Conservation (phyloP, 2,888 invertebrate species). For the Callimorpha dominula region DNA sequence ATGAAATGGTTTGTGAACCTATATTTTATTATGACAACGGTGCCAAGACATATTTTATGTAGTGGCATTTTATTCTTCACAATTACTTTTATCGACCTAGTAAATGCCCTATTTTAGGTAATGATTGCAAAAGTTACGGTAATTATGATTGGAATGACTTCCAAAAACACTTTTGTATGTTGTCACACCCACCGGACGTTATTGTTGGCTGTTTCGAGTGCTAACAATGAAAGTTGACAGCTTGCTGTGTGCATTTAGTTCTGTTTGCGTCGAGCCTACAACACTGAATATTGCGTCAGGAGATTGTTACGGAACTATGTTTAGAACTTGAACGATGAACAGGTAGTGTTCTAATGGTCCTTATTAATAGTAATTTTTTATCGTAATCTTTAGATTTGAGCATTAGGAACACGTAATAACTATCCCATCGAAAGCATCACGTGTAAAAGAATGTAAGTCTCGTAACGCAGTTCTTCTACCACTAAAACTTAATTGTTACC, state of each 20-base stretch:
- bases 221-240: conserved; percentile 77
- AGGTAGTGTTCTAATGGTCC: neutral
- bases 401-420: too few species aligned
- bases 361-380: neutral
- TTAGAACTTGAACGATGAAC: neutral
- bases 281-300: conserved; percentile 61
- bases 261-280: conserved; percentile 68
- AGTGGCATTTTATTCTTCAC: neutral
- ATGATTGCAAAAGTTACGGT: neutral
- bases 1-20: too few species aligned
- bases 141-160: neutral
- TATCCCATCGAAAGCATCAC: too few species aligned
- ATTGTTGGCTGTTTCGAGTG: conserved; percentile 45
- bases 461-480: too few species aligned
- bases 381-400: too few species aligned
- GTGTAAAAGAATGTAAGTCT: too few species aligned
- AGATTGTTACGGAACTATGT: conserved; percentile 27
- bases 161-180: neutral
- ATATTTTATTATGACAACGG: too few species aligned
- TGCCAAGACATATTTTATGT: too few species aligned
- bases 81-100: neutral
- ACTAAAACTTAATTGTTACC: too few species aligned
- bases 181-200: conserved; percentile 30
- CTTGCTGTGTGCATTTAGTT: conserved; percentile 67
- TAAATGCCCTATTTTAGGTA: neutral